A percentile compares a stretch with the other conserved stretches of the same genome.
phyloP scores from a whole-genome alignment of 37 sponge, comb jelly and placozoan species.

The Crambe crambe region DNA sequence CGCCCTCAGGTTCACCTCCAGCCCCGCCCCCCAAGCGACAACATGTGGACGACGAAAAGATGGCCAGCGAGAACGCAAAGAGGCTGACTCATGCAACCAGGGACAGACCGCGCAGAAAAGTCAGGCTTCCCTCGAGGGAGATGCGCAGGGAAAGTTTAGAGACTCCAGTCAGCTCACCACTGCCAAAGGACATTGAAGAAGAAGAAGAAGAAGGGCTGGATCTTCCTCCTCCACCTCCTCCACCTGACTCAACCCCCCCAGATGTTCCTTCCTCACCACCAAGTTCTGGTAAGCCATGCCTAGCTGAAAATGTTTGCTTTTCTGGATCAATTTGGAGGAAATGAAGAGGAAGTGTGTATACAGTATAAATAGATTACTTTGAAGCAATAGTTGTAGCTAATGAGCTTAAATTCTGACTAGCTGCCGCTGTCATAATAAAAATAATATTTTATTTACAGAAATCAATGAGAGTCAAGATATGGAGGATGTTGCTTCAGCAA shows the following conservation, averaged over 20 bases:
- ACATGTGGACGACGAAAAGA: neutral
- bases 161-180: neutral
- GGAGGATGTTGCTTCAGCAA: too few relatives aligned
- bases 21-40: conserved; percentile 40
- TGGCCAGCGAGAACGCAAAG: neutral
- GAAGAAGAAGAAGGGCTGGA: neutral
- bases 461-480: too few relatives aligned
- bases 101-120: conserved; percentile 55
- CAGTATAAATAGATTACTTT: too few relatives aligned
- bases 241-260: conserved; percentile 35
- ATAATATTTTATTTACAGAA: too few relatives aligned
- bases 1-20: neutral
- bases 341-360: too few relatives aligned
- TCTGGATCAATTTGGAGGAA: too few relatives aligned
- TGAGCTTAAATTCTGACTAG: too few relatives aligned
- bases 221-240: conserved; percentile 45
- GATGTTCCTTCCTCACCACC: neutral
- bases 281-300: neutral
- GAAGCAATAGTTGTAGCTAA: too few relatives aligned
- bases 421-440: too few relatives aligned
- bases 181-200: neutral
- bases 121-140: conserved; percentile 20
- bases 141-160: conserved; percentile 1
- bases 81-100: conserved; percentile 43
- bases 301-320: too few relatives aligned